A percentile compares a stretch with the other conserved stretches of the same genome.
Evolutionary conservation across 2,888 invertebrate species (phyloP).

Genomic region (Rosalia funebris): DNA sequence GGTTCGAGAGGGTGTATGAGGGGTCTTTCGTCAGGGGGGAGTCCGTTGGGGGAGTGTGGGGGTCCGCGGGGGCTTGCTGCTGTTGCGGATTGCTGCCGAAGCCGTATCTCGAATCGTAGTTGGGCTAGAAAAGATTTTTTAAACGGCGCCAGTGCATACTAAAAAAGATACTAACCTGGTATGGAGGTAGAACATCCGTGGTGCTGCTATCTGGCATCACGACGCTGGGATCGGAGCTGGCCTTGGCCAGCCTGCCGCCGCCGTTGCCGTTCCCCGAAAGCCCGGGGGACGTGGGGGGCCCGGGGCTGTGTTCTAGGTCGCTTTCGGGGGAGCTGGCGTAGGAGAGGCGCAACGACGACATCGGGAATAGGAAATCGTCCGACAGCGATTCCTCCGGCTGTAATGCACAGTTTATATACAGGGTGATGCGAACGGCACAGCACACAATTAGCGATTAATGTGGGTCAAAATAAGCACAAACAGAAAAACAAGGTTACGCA

Average conservation of each 20-base stretch:
- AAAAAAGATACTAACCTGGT: conserved; percentile 71
- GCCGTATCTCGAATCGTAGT: conserved; percentile 61
- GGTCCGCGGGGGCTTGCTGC: conserved; percentile 36
- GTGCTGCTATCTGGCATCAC: conserved; percentile 88
- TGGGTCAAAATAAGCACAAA: background rate
- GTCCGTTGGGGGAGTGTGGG: conserved; percentile 49
- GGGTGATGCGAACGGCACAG: conserved; percentile 20
- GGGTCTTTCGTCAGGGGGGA: conserved; percentile 56
- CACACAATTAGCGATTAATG: conserved; percentile 14
- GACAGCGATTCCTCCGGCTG: conserved; percentile 96
- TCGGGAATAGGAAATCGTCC: conserved; percentile 98
- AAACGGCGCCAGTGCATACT: background rate
- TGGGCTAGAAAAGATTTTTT: conserved; percentile 54
- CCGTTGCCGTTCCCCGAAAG: conserved; percentile 70
- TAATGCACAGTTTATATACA: conserved; percentile 51
- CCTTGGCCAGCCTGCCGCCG: conserved; percentile 71
- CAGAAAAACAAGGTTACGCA: background rate
- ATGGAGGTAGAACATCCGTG: conserved; percentile 84
- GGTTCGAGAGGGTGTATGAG: conserved; percentile 56
- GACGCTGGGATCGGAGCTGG: conserved; percentile 94
- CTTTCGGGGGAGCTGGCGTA: conserved; percentile 97
- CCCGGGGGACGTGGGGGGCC: conserved; percentile 69
- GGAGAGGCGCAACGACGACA: conserved; percentile 93
- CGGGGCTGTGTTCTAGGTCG: conserved; percentile 88
- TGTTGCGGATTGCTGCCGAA: conserved; percentile 54